phyloP scores from a whole-genome alignment of 30 jellyfish, hydroid and myxozoan genomes.

The Turritopsis dohrnii region DNA sequence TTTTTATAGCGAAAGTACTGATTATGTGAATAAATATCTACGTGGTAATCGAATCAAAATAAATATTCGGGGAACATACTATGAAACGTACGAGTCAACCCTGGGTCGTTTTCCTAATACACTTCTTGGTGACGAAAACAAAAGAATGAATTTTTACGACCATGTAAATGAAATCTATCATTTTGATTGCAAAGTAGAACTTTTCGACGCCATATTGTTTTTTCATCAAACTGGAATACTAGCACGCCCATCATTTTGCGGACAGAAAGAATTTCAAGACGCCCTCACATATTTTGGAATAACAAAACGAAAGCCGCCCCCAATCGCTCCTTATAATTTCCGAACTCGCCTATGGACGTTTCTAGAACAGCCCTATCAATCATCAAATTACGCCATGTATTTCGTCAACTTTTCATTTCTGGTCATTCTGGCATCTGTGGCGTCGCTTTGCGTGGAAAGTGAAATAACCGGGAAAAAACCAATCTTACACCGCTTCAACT shows the following conservation, averaged over 20 bases:
- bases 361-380: conserved; percentile 74
- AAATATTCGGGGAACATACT: conserved; percentile 75
- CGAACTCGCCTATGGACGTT: conserved; percentile 65
- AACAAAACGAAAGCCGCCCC: conserved; percentile 42
- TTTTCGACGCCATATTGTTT: conserved; percentile 61
- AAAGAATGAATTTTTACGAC: conserved; percentile 59
- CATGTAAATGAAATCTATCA: conserved; percentile 46
- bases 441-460: conserved; percentile 60
- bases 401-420: conserved; percentile 65
- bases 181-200: conserved; percentile 83
- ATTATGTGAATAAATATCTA: too few species aligned
- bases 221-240: conserved; percentile 77
- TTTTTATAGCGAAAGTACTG: background rate
- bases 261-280: conserved; percentile 68
- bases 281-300: conserved; percentile 70
- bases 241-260: conserved; percentile 63
- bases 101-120: conserved; percentile 61
- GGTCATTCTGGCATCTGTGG: conserved; percentile 68
- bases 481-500: conserved; percentile 59
- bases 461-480: conserved; percentile 37
- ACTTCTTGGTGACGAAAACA: conserved; percentile 70
- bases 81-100: conserved; percentile 78
- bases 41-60: conserved; percentile 28
- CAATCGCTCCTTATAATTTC: conserved; percentile 3
- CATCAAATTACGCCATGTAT: conserved; percentile 43